Percentiles rank a stretch among this genome's conserved stretches.
phyloP scores from a whole-genome alignment of 2,797 vertebrate genomes.

The Selene dorsalis region DNA sequence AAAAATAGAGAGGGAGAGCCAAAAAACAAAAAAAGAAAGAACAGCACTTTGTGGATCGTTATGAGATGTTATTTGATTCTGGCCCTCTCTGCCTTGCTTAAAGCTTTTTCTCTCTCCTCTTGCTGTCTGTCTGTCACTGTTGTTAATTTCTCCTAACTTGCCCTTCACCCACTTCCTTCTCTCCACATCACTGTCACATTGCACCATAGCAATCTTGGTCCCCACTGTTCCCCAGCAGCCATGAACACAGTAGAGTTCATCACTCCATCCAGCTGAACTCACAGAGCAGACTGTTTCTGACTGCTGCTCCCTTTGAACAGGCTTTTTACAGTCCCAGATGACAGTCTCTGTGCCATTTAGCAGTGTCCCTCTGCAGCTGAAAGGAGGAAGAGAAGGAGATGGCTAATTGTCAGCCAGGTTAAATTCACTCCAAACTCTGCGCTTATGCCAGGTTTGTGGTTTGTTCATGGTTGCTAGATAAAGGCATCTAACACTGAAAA shows the following conservation, averaged over 20 bases:
- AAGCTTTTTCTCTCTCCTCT: slow-evolving; percentile 26
- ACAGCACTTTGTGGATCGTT: slow-evolving; percentile 16
- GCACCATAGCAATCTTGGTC: slow-evolving; percentile 16
- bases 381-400: neutral
- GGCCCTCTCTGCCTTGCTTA: slow-evolving; percentile 22
- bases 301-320: slow-evolving; percentile 27
- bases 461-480: slow-evolving; percentile 11
- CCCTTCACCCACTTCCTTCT: slow-evolving; percentile 63
- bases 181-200: slow-evolving; percentile 62
- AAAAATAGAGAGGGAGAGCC: slow-evolving; percentile 31
- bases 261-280: slow-evolving; percentile 29
- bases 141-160: slow-evolving; percentile 35
- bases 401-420: slow-evolving; percentile 9
- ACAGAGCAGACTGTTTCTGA: slow-evolving; percentile 28
- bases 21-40: slow-evolving; percentile 26
- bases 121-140: slow-evolving; percentile 29
- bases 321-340: slow-evolving; percentile 24
- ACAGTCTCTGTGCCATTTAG: slow-evolving; percentile 24
- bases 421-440: slow-evolving; percentile 10
- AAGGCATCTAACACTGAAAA: slow-evolving; percentile 22
- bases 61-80: slow-evolving; percentile 42
- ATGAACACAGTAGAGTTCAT: slow-evolving; percentile 30
- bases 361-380: neutral
- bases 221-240: slow-evolving; percentile 41
- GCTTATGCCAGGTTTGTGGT: slow-evolving; percentile 15